Evolutionary conservation across 1,140 invertebrate genomes (phyloP).

Genomic region (Scaptomyza hsui): DNA sequence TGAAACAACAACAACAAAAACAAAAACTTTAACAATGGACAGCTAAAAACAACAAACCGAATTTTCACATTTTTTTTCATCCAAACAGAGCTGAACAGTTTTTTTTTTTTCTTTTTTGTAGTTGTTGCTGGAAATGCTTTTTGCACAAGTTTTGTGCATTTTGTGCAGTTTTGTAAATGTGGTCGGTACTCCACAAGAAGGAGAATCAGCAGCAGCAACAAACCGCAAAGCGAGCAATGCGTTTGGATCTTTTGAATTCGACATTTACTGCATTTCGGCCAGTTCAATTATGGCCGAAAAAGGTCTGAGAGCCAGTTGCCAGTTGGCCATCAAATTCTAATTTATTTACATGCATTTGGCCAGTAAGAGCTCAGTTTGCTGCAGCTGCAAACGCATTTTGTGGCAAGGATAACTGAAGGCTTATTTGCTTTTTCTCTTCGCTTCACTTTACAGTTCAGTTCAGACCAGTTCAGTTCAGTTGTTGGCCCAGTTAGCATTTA

Average conservation of each 20-base stretch:
- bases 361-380: neutral
- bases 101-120: constrained; percentile 4
- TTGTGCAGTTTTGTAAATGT: constrained; percentile 39
- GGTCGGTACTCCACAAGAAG: neutral
- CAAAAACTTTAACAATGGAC: constrained; percentile 1
- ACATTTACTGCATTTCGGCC: constrained; percentile 39
- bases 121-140: constrained; percentile 17
- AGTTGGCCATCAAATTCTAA: constrained; percentile 60
- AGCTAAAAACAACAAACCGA: constrained; percentile 4
- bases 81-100: constrained; percentile 5
- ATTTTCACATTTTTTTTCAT: neutral
- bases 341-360: constrained; percentile 75
- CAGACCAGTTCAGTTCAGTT: constrained; percentile 18
- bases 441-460: constrained; percentile 2
- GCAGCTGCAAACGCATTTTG: constrained; percentile 40
- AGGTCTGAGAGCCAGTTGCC: constrained; percentile 8
- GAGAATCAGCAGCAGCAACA: neutral
- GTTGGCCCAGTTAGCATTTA: constrained; percentile 50
- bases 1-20: constrained; percentile 10
- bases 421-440: constrained; percentile 27
- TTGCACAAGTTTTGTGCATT: constrained; percentile 39
- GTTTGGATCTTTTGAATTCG: constrained; percentile 10
- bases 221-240: constrained; percentile 10
- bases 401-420: constrained; percentile 29
- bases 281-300: constrained; percentile 39